Evolutionary conservation across 1,140 invertebrate species (phyloP), one percentile per base, ranked within the genome.

Genomic region (Heliothis subflexa): DNA sequence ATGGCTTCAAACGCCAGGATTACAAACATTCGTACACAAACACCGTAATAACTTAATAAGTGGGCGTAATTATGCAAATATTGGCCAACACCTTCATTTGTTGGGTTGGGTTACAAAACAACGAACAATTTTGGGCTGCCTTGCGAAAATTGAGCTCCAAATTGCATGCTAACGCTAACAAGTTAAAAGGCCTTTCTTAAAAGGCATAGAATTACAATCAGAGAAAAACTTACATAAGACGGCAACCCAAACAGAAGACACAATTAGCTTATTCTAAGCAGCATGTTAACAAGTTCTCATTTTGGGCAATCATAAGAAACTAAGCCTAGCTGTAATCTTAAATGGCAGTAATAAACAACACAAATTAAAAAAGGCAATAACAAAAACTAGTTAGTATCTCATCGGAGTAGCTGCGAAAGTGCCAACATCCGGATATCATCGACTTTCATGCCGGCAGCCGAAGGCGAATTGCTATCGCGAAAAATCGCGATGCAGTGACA

Each of bases 51-150:
- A 55, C 68, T 33, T 18, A 28, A 33, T 40, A 33, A 54, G 68
- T 71, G 52, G 68, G 68, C 11, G 68, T 71, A 71, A 71, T 66
- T 71, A 71, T 71, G 68, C 68, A 71, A 71, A 71, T 71, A 55
- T 71, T 55, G 28, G 28, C 14, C n/a, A 71, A 71, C 68, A 71
- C 49, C 68, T 71, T 18, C 68, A 28, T 55, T 55, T 55, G 55
- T 50, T 55, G 50, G 50, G 68, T 71, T 71, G 16, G 13, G 21
- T 71, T 71, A 11, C 68, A 55, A 71, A 71, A 71, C 52, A n/a
- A 25, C 50, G 3, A 16, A 55, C 68, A 71, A 55, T 71, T 71
- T 54, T 54, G 68, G 68, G 50, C 50, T 71, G 68, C 25, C 68
- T 71, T 71, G 68, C 68, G 68, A 71, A 71, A 71, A 71, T 71